Percentiles rank a stretch among this genome's conserved stretches.
Conservation (phyloP, 2,113 vertebrate genomes). For the Ramphastos sulfuratus region DNA sequence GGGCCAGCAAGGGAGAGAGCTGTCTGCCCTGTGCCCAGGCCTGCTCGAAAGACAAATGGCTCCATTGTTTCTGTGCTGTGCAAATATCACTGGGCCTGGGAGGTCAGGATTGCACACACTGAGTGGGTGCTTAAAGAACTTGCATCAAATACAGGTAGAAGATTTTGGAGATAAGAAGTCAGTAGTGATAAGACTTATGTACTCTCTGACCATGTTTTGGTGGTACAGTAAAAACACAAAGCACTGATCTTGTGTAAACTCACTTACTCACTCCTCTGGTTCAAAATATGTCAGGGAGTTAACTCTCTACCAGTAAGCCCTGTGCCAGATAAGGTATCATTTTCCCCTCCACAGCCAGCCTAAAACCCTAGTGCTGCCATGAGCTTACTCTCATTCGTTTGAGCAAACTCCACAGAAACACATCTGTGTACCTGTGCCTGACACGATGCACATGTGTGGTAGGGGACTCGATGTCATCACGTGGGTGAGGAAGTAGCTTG, state of each 20-base stretch:
- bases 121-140: constrained; percentile 20
- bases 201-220: constrained; percentile 10
- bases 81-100: constrained; percentile 16
- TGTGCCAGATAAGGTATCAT: constrained; percentile 8
- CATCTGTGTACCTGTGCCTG: not conserved
- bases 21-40: not conserved
- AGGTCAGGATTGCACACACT: constrained; percentile 8
- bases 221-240: constrained; percentile 13
- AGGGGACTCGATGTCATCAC: rapidly evolving
- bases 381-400: not conserved
- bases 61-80: constrained; percentile 36
- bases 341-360: not conserved
- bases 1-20: not conserved
- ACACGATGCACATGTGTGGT: rapidly evolving
- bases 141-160: not conserved
- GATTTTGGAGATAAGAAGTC: constrained; percentile 53
- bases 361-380: not conserved
- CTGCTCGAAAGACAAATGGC: constrained; percentile 22
- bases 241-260: constrained; percentile 18
- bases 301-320: not conserved
- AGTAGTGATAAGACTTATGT: not conserved
- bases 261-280: not conserved
- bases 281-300: constrained; percentile 4
- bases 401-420: not conserved
- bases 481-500: not conserved